Base-by-base conservation (phyloP, 2,797 vertebrate genomes). In the Cyprinodon diabolis region DNA sequence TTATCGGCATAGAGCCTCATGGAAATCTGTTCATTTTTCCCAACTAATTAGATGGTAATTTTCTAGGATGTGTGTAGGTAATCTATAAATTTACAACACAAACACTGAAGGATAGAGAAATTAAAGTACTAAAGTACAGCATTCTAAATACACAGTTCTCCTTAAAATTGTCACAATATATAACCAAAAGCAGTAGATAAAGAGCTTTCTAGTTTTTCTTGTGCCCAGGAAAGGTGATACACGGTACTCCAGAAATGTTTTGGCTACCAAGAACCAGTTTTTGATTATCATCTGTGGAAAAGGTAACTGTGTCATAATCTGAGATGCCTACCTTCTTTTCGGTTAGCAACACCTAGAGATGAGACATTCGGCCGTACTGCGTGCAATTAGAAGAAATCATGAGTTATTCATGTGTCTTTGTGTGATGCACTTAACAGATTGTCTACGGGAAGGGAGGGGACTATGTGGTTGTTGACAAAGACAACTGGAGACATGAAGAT, bases 261-360 rank as follows among this genome's bases (percentile, higher is more conserved):
- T 49, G 51, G 58, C 84, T 80, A 76, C 63, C 55, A 78, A 75
- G 67, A 73, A 58, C 78, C 13, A 23, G 75, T 70, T 78, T 75
- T 73, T 63, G 72, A 58, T 84, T 68, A 23, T 77, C 78, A 88
- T 93, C 89, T 90, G 92, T 90, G 90, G 85, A 94, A 95, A 95
- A 91, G 90, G 95, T 72, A 86, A 90, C 89, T 92, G 93, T 95
- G 95, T 83, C 93, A 94, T 90, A 86, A 91, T 93, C 92, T 92
- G 84, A 83, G 82, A 90, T 93, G 97, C 97, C 97, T 99, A 99
- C 97, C 97, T 99, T 99, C 96, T 94, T 98, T 99, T 97, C 96
- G 95, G 94, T 98, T 99, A 97, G 97, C 97, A 96, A 97, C 97
- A 96, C 97, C 97, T 98, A 98, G 97, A 91, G 97, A 99, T 92